Base-by-base conservation (phyloP, 1,140 invertebrate genomes). In the Lutraria rhynchaena region DNA sequence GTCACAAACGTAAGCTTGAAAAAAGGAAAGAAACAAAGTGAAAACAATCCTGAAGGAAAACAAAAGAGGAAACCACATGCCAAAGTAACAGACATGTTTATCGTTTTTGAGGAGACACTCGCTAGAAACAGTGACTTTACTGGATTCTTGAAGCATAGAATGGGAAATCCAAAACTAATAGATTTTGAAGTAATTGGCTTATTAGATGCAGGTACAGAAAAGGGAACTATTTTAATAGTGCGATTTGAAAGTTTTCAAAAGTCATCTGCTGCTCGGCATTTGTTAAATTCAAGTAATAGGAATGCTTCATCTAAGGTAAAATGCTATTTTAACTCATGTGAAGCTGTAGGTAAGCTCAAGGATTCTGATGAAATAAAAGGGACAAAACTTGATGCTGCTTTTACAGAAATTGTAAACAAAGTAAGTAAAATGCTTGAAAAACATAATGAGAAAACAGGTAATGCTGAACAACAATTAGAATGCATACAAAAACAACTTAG, bases 371-470 rank as follows among this genome's bases (percentile, higher is more conserved):
- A 57, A 44, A 27, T 55, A 22, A 63, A 7, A 37, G 44, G 51
- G 15, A 15, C 4, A n/a, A 44, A 69, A 44, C 11, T 78, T 24
- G 51, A 35, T 49, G 49, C 35, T n/a, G 53, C 65, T 22, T 24
- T 60, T 4, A 29, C 11, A n/a, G 67, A 70, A 60, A 60, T 81
- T 22, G 19, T 71, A 44, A 63, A 71, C 49, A 33, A 13, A 17
- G 55, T 63, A 24, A 33, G 2, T 33, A 7, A 33, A 22, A 24
- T 51, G 1, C 7, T 70, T 11, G 27, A n/a, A 3, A n/a, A 24
- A 29, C 77, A 81, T 33, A 37, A 81, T 33, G n/a, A n/a, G 22
- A 81, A 81, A 51, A 70, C 71, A 29, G 19, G 49, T 31, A 35
- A 70, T 1, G 24, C 37, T n/a, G 17, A 31, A 31, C 2, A 19